These are phyloP conservation scores for Drosophila asahinai DNA, from an alignment of 1,140 invertebrate species.

Conservation along the genomic window DNA sequence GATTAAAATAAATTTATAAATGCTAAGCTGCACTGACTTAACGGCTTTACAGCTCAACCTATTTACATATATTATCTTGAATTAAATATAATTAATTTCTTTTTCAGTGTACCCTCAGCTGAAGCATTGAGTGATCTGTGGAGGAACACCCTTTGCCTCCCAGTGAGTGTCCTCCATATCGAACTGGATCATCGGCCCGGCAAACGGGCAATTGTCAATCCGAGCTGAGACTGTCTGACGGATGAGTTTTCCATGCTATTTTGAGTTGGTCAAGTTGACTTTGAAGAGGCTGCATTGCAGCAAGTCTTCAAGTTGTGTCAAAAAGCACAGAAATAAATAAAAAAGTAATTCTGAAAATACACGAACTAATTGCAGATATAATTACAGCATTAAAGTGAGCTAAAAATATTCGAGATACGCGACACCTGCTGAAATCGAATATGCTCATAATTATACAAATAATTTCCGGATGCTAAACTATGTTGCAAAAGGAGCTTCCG, in stretches of 20 bases:
- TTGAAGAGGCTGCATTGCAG: constrained; percentile 15
- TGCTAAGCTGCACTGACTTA: no score
- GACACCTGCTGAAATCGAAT: not conserved
- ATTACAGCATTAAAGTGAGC: not conserved
- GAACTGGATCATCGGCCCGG: constrained; percentile 36
- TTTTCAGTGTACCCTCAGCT: not conserved
- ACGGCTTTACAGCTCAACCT: no score
- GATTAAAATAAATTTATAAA: no score
- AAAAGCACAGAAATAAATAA: not conserved
- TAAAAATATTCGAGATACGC: not conserved
- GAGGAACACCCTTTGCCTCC: not conserved
- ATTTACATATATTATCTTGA: no score
- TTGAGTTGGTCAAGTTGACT: constrained; percentile 36
- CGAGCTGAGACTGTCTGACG: constrained; percentile 6
- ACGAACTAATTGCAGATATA: not conserved
- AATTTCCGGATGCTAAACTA: not conserved
- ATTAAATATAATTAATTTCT: no score
- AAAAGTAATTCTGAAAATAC: not conserved
- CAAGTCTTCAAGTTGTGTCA: not conserved
- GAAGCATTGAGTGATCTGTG: not conserved
- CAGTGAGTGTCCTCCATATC: constrained; percentile 29
- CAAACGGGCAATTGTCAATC: constrained; percentile 18
- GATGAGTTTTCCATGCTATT: constrained; percentile 11
- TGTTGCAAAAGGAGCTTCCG: not conserved
- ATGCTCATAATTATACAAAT: not conserved